Evolutionary conservation across 1,140 invertebrate genomes (phyloP), one percentile per base, ranked within the genome.

Genomic region (Rhyzopertha dominica): DNA sequence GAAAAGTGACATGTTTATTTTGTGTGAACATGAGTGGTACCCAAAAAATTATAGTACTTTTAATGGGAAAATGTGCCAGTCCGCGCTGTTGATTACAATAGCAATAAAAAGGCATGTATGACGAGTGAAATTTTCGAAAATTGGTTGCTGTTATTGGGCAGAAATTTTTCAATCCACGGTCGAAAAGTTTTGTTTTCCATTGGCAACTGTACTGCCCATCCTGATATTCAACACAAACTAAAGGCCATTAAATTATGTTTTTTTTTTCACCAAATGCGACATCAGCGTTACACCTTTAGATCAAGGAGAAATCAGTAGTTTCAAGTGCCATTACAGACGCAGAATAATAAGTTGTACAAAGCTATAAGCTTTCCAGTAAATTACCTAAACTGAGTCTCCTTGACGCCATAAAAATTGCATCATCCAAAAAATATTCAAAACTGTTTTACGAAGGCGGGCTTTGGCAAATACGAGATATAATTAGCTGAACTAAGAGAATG

Each of bases 181-280:
- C 39, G 66, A 47, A 68, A 71, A 56, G 69, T 70, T 42, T 38
- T 71, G 5, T 44, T 75, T 19, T 62, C 73, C 37, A 46, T 73
- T 24, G 71, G 74, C 51, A 74, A 73, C 49, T 72, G 65, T 53
- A n/a, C n/a, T n/a, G n/a, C n/a, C n/a, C n/a, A n/a, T n/a, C n/a
- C n/a, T n/a, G n/a, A n/a, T n/a, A n/a, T n/a, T n/a, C n/a, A n/a
- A n/a, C n/a, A n/a, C n/a, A n/a, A n/a, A n/a, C n/a, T n/a, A n/a
- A n/a, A n/a, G n/a, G n/a, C n/a, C n/a, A n/a, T n/a, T n/a, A n/a
- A n/a, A n/a, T n/a, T n/a, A n/a, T n/a, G n/a, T n/a, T n/a, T n/a
- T n/a, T n/a, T n/a, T n/a, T n/a, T n/a, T n/a, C n/a, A n/a, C n/a
- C n/a, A n/a, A n/a, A n/a, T n/a, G n/a, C n/a, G n/a, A n/a, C n/a